These are phyloP conservation scores for Gnathonemus echidnorhynchus DNA, from an alignment of 2,113 vertebrate genomes.

Conservation along the genomic window DNA sequence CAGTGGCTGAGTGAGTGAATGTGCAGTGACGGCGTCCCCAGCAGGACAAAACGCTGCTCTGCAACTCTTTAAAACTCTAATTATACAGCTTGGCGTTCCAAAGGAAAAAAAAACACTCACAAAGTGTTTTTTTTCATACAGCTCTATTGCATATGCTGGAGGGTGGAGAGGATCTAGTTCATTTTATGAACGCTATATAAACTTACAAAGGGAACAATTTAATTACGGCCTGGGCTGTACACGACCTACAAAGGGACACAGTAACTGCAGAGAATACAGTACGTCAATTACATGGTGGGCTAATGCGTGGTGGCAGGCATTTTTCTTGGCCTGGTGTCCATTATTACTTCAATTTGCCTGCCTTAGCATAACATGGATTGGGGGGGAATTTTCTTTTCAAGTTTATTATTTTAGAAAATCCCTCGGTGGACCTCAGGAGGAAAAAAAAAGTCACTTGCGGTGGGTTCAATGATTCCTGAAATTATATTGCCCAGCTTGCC, in stretches of 20 bases:
- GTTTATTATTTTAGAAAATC: constrained; percentile 22
- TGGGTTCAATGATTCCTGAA: constrained; percentile 13
- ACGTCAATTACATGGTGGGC: constrained; percentile 1
- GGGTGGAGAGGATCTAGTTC: constrained; percentile 19
- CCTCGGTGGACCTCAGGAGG: not conserved
- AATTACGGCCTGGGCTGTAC: constrained; percentile 18
- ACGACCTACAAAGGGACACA: not conserved
- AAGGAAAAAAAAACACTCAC: not conserved
- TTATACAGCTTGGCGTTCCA: not conserved
- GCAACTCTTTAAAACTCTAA: not conserved
- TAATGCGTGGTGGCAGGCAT: not conserved
- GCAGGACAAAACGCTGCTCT: not conserved
- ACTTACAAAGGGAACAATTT: constrained; percentile 32
- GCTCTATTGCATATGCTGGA: constrained; percentile 5
- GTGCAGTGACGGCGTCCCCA: not conserved
- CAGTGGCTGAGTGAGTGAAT: constrained; percentile 11
- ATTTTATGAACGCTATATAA: constrained; percentile 25
- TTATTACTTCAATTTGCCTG: constrained; percentile 23
- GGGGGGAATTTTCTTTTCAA: constrained; percentile 2
- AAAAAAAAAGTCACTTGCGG: not conserved
- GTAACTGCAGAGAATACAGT: not conserved
- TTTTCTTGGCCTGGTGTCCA: constrained; percentile 22
- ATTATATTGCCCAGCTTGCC: constrained; percentile 11
- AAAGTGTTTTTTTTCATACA: not conserved
- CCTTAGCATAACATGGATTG: constrained; percentile 10